Evolutionary conservation across 1,140 invertebrate genomes (phyloP).

Genomic region (Campoletis sonorensis): DNA sequence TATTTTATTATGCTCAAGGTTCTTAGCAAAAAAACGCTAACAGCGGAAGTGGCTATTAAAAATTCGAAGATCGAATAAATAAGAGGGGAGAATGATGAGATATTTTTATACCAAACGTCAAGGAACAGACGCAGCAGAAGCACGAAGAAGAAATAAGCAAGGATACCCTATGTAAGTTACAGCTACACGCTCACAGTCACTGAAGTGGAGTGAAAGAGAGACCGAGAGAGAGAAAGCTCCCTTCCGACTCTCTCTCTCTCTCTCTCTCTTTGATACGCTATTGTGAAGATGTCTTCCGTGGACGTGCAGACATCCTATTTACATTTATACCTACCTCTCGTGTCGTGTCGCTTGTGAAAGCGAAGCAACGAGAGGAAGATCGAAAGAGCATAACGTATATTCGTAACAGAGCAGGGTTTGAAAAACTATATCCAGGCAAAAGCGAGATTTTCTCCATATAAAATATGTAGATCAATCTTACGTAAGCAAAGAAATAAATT

Average conservation of each 20-base stretch:
- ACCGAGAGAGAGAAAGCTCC: neutral
- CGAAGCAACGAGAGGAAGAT: slow-evolving; percentile 37
- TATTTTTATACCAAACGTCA: slow-evolving; percentile 28
- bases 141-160: slow-evolving; percentile 37
- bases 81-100: slow-evolving; percentile 1
- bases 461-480: neutral
- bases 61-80: slow-evolving; percentile 36
- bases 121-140: slow-evolving; percentile 19
- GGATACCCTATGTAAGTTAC: slow-evolving; percentile 35
- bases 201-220: slow-evolving; percentile 48
- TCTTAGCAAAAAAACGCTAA: slow-evolving; percentile 6
- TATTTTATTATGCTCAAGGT: neutral
- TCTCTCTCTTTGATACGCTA: slow-evolving; percentile 57
- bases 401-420: neutral
- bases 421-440: neutral
- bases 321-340: slow-evolving; percentile 70
- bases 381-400: slow-evolving; percentile 53
- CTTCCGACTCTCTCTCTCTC: slow-evolving; percentile 1
- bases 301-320: slow-evolving; percentile 69
- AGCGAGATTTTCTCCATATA: neutral
- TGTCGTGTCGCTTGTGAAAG: slow-evolving; percentile 47
- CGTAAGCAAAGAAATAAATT: slow-evolving; percentile 2
- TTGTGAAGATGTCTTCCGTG: slow-evolving; percentile 67
- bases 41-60: slow-evolving; percentile 24
- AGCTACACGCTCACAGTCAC: slow-evolving; percentile 42